phyloP scores from a whole-genome alignment of 2,888 invertebrate genomes.

The Gymnoscelis rufifasciata region DNA sequence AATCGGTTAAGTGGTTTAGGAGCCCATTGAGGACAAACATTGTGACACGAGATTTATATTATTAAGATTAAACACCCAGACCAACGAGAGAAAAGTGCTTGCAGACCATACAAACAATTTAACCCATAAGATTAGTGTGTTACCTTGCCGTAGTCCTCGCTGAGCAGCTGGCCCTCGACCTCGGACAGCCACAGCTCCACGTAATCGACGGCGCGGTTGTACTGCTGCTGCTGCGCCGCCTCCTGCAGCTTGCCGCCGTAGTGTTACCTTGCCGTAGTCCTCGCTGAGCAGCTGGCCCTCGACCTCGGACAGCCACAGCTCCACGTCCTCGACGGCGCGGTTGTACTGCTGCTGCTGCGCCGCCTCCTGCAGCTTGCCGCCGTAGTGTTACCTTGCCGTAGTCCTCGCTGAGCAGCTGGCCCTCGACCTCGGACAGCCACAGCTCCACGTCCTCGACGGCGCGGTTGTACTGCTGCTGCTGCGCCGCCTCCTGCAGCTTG shows the following conservation, averaged over 20 bases:
- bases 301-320: constrained; percentile 97
- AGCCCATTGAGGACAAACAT: too few relatives aligned
- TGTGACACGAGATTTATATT: too few relatives aligned
- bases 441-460: constrained; percentile 98
- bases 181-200: constrained; percentile 98
- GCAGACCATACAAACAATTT: too few relatives aligned
- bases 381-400: constrained; percentile 87
- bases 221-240: constrained; percentile 98
- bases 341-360: constrained; percentile 99
- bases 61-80: too few relatives aligned
- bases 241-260: constrained; percentile 93
- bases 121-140: too few relatives aligned
- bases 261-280: constrained; percentile 94
- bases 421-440: constrained; percentile 98
- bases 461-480: constrained; percentile 99
- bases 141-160: constrained; percentile 97
- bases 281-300: constrained; percentile 96
- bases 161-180: constrained; percentile 94
- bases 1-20: too few relatives aligned
- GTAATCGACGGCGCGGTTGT: constrained; percentile 98
- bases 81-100: too few relatives aligned
- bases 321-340: constrained; percentile 98
- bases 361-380: constrained; percentile 90
- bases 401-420: constrained; percentile 96
- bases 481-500: constrained; percentile 94